phyloP scores from a whole-genome alignment of 2,113 vertebrate species.

The Erinaceus europaeus region DNA sequence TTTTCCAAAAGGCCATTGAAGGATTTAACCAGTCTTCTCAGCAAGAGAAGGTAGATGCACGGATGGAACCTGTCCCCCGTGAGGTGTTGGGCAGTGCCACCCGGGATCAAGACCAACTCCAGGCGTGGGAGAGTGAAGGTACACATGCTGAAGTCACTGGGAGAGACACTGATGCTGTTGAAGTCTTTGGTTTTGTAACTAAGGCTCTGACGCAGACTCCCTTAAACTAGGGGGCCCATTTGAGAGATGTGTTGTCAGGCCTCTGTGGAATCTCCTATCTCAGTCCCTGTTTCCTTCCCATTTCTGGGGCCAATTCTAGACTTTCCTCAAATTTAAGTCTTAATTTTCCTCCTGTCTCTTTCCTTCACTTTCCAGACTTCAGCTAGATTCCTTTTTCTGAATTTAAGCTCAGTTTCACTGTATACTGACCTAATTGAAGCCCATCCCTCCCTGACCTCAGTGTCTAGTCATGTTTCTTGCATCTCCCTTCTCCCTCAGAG shows the following conservation, averaged over 20 bases:
- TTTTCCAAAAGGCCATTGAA: conserved; percentile 88
- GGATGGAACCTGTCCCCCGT: conserved; percentile 91
- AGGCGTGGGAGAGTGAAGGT: conserved; percentile 91
- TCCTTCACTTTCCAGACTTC: not conserved
- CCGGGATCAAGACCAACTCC: conserved; percentile 85
- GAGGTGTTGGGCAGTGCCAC: conserved; percentile 92
- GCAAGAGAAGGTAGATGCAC: conserved; percentile 85
- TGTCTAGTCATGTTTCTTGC: not conserved
- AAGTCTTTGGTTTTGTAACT: too few relatives aligned
- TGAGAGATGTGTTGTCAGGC: not conserved
- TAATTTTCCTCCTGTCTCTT: not conserved
- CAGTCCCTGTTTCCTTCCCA: not conserved
- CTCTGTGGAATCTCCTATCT: not conserved
- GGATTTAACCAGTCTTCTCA: conserved; percentile 70
- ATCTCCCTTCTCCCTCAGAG: not conserved
- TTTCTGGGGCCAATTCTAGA: not conserved
- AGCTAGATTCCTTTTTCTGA: not conserved
- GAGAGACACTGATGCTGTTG: not conserved
- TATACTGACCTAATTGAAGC: not conserved
- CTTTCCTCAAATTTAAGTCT: not conserved
- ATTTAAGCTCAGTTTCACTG: not conserved
- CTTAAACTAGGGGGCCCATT: not conserved
- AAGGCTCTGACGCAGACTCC: not conserved
- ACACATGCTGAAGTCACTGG: not conserved
- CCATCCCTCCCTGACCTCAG: not conserved